A percentile compares a stretch with the other conserved stretches of the same genome.
phyloP scores from a whole-genome alignment of 2,888 invertebrate species.

The Trichopria drosophilae region DNA sequence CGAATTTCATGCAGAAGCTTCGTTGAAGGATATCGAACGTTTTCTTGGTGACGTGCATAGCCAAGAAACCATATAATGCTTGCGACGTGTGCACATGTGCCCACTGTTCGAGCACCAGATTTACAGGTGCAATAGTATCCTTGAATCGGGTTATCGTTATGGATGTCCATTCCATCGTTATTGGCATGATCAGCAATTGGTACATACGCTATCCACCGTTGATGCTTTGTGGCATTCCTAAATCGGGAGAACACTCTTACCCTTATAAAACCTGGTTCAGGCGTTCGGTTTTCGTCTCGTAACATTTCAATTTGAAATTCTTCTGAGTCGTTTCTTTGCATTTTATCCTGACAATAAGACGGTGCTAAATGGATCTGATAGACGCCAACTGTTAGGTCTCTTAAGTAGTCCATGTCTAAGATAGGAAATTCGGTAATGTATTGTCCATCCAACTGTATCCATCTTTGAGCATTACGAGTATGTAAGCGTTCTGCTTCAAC shows the following conservation, averaged over 20 bases:
- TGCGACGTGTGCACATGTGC: too few species aligned
- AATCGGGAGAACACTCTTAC: constrained; percentile 20
- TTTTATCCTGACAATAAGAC: constrained; percentile 26
- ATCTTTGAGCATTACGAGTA: constrained; percentile 12
- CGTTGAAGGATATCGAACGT: too few species aligned
- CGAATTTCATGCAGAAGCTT: too few species aligned
- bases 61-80: too few species aligned
- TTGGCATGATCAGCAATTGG: too few species aligned
- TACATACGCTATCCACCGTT: constrained; percentile 25
- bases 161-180: too few species aligned
- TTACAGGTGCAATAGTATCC: too few species aligned
- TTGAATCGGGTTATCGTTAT: too few species aligned
- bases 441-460: constrained; percentile 8
- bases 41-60: too few species aligned
- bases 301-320: constrained; percentile 18
- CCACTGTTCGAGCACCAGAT: too few species aligned
- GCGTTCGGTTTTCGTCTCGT: constrained; percentile 5
- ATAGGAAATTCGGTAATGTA: constrained; percentile 20
- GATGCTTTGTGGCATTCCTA: constrained; percentile 2
- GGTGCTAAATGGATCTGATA: constrained; percentile 26
- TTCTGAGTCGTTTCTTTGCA: constrained; percentile 21
- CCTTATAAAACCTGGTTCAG: constrained; percentile 25
- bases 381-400: constrained; percentile 21
- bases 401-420: constrained; percentile 14
- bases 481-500: constrained; percentile 19